Conservation (phyloP, 2,797 vertebrate genomes). For the Myotis planiceps region DNA sequence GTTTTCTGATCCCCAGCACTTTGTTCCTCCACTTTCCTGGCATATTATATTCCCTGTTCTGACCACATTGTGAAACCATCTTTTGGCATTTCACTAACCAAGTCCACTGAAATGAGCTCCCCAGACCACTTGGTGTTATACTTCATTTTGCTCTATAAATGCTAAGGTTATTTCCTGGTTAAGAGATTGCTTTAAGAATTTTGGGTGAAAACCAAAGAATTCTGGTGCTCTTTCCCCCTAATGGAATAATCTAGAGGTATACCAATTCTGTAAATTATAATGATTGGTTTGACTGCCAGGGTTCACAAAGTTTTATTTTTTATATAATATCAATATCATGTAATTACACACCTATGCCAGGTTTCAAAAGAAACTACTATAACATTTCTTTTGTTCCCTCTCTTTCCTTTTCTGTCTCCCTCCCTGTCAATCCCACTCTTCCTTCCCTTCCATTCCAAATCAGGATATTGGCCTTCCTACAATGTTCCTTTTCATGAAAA, state of each 20-base stretch:
- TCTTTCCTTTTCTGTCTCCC: not conserved
- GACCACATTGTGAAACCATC: not conserved
- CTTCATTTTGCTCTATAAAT: not conserved
- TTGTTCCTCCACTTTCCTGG: not conserved
- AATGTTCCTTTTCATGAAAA: slow-evolving; percentile 93
- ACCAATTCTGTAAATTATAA: not conserved
- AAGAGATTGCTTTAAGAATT: not conserved
- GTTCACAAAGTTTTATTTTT: not conserved
- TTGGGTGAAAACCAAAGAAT: not conserved
- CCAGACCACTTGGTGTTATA: not conserved
- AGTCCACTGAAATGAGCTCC: not conserved
- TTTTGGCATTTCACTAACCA: not conserved
- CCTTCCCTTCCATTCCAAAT: not conserved
- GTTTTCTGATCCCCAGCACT: not conserved
- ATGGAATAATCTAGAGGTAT: not conserved
- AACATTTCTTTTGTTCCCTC: not conserved
- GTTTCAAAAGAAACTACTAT: not conserved
- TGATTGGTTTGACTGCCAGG: not conserved
- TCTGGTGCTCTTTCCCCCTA: not conserved
- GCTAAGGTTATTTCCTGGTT: not conserved
- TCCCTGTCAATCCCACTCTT: not conserved
- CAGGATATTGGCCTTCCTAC: slow-evolving; percentile 97
- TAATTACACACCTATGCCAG: not conserved
- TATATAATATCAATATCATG: not conserved
- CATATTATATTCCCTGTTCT: not conserved